phyloP scores from a whole-genome alignment of 2,113 vertebrate species.

The Dissostichus mawsoni region DNA sequence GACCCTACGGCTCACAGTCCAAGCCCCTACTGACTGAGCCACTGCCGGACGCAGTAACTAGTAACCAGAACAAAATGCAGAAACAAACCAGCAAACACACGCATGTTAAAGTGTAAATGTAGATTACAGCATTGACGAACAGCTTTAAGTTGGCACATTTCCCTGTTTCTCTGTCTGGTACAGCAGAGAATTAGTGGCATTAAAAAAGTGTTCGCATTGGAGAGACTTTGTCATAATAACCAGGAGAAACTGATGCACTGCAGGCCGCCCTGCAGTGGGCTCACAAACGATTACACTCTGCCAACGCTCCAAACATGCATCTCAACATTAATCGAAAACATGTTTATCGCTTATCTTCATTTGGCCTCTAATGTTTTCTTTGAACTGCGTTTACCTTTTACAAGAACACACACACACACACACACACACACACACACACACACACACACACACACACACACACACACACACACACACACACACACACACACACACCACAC shows the following conservation, averaged over 20 bases:
- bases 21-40: too few relatives aligned
- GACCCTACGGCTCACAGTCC: too few relatives aligned
- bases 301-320: slow-evolving; percentile 59
- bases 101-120: neutral
- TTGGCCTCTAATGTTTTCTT: slow-evolving; percentile 56
- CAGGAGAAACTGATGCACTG: slow-evolving; percentile 50
- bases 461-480: too few relatives aligned
- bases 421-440: slow-evolving; percentile 39
- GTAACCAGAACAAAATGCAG: neutral
- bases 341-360: slow-evolving; percentile 58
- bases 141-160: slow-evolving; percentile 4
- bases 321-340: slow-evolving; percentile 61
- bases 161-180: slow-evolving; percentile 8
- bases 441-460: neutral
- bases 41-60: neutral
- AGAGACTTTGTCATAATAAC: slow-evolving; percentile 60
- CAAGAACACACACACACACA: slow-evolving; percentile 29
- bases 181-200: slow-evolving; percentile 22
- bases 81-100: neutral
- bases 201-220: slow-evolving; percentile 44
- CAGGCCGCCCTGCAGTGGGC: slow-evolving; percentile 51
- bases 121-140: neutral
- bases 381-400: slow-evolving; percentile 50
- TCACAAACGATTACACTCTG: slow-evolving; percentile 51
- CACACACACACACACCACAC: too few relatives aligned